A percentile compares a stretch with the other conserved stretches of the same genome.
Evolutionary conservation across 1,140 invertebrate species (phyloP).

Genomic region (Drosophila pallidifrons): DNA sequence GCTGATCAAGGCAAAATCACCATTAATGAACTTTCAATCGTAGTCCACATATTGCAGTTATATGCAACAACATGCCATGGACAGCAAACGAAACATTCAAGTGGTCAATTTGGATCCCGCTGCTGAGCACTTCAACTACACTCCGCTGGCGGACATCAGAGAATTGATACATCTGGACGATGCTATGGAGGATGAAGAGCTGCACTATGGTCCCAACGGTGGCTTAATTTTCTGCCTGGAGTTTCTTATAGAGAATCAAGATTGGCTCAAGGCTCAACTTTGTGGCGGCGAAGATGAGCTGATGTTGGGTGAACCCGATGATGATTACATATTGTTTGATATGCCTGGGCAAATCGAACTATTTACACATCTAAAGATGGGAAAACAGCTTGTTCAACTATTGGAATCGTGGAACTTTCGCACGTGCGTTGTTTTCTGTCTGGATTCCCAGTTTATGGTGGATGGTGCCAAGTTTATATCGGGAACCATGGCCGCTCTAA

Average conservation of each 20-base stretch:
- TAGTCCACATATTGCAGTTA: conserved; percentile 98
- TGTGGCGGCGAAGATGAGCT: conserved; percentile 85
- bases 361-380: conserved; percentile 97
- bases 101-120: conserved; percentile 99
- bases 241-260: conserved; percentile 95
- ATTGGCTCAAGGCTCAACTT: conserved; percentile 95
- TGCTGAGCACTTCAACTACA: conserved; percentile 97
- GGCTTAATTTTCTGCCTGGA: conserved; percentile 98
- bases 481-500: conserved; percentile 96
- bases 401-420: conserved; percentile 95
- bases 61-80: conserved; percentile 93
- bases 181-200: conserved; percentile 97
- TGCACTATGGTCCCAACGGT: conserved; percentile 99
- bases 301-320: conserved; percentile 86
- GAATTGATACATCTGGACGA: conserved; percentile 98
- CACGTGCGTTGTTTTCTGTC: conserved; percentile 95
- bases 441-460: conserved; percentile 99
- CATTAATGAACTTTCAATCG: not conserved
- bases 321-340: conserved; percentile 99
- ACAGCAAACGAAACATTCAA: conserved; percentile 90
- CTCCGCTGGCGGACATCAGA: conserved; percentile 94
- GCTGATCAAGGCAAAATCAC: not conserved
- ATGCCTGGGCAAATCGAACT: conserved; percentile 99
- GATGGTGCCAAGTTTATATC: conserved; percentile 98
- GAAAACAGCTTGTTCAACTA: conserved; percentile 92